A percentile compares a stretch with the other conserved stretches of the same genome.
phyloP scores from a whole-genome alignment of 2,888 invertebrate genomes.

The Diachrysia chrysitis region DNA sequence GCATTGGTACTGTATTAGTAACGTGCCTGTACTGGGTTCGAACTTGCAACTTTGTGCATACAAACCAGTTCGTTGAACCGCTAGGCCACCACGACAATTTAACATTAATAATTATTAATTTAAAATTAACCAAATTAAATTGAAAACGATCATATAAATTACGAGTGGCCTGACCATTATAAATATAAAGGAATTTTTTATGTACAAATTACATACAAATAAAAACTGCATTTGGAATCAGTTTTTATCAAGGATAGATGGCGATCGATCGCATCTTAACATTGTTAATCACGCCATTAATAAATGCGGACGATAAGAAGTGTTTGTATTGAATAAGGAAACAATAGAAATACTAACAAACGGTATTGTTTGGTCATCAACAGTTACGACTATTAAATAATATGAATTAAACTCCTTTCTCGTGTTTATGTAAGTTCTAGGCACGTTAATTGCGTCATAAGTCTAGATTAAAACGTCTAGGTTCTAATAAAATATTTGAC shows the following conservation, averaged over 20 bases:
- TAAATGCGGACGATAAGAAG: constrained; percentile 12
- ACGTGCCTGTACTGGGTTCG: too few relatives aligned
- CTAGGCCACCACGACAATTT: too few relatives aligned
- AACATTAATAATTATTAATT: too few relatives aligned
- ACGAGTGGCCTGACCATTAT: too few relatives aligned
- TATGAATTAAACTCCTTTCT: background rate
- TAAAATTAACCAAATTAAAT: too few relatives aligned
- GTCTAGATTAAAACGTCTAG: too few relatives aligned
- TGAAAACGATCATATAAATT: too few relatives aligned
- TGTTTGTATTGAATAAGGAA: constrained; percentile 16
- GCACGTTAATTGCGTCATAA: background rate
- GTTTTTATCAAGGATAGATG: background rate
- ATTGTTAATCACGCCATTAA: constrained; percentile 1
- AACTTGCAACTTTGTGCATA: too few relatives aligned
- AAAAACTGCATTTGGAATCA: background rate
- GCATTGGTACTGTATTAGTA: too few relatives aligned
- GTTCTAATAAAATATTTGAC: too few relatives aligned
- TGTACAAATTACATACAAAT: background rate
- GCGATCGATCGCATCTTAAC: constrained; percentile 10
- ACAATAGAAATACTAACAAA: constrained; percentile 20
- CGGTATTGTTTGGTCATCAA: background rate
- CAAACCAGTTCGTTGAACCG: too few relatives aligned
- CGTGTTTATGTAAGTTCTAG: background rate
- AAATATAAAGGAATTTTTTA: too few relatives aligned
- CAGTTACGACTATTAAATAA: background rate